Percentiles rank a stretch among this genome's conserved stretches.
Evolutionary conservation across 2,113 vertebrate genomes (phyloP).

Genomic region (Pterophyllum scalare): DNA sequence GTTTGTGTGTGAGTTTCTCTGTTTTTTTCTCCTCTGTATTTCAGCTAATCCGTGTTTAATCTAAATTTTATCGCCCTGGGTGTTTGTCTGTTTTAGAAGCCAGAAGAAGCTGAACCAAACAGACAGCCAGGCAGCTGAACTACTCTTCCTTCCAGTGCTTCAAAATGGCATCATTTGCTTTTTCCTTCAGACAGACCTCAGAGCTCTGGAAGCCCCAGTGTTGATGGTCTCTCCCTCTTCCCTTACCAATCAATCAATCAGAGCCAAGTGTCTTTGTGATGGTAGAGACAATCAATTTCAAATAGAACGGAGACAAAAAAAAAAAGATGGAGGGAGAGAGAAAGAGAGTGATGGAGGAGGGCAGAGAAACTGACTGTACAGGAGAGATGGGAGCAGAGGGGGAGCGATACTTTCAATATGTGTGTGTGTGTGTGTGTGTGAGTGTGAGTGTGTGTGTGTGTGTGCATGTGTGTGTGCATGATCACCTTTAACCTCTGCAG

Average conservation of each 20-base stretch:
- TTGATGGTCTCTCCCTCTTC: conserved; percentile 78
- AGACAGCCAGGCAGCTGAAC: conserved; percentile 47
- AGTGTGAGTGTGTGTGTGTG: conserved; percentile 12
- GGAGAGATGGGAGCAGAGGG: conserved; percentile 51
- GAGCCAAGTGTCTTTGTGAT: conserved; percentile 89
- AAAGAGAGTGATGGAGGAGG: conserved; percentile 60
- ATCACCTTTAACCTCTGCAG: conserved; percentile 67
- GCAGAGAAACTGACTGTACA: conserved; percentile 65
- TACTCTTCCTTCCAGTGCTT: conserved; percentile 41
- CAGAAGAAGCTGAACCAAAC: conserved; percentile 17
- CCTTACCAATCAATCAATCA: conserved; percentile 83
- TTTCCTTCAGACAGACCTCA: conserved; percentile 47
- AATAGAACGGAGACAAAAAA: conserved; percentile 77
- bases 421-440: conserved; percentile 23
- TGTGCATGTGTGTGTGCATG: conserved; percentile 44
- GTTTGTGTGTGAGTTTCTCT: conserved; percentile 3
- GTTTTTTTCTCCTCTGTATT: conserved; percentile 37
- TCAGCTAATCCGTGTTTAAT: conserved; percentile 29
- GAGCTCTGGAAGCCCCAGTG: conserved; percentile 60
- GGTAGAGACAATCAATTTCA: conserved; percentile 88
- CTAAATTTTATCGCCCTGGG: conserved; percentile 24
- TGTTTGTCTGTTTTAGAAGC: conserved; percentile 50
- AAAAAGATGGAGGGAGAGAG: conserved; percentile 49
- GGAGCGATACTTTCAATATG: conserved; percentile 53
- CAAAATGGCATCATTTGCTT: conserved; percentile 69